phyloP scores from a whole-genome alignment of 2,797 vertebrate genomes.

The Rhynchonycteris naso region DNA sequence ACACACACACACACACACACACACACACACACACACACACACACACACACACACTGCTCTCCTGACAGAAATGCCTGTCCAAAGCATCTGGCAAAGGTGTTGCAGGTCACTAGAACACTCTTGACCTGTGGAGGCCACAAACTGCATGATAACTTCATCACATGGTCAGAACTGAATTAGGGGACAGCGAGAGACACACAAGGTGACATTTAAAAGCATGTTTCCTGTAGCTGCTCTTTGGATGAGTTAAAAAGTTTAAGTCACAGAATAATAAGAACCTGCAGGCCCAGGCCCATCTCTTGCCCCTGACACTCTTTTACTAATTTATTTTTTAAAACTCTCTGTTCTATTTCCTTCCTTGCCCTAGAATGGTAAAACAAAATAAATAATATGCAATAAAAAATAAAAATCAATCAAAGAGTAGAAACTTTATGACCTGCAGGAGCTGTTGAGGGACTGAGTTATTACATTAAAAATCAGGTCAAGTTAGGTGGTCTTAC shows the following conservation, averaged over 20 bases:
- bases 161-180: conserved; percentile 76
- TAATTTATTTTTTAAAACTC: background rate
- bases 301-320: background rate
- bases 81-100: conserved; percentile 73
- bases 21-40: background rate
- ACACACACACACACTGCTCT: background rate
- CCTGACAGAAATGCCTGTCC: conserved; percentile 73
- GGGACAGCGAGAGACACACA: conserved; percentile 71
- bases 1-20: background rate
- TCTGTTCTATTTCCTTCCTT: background rate
- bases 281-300: background rate
- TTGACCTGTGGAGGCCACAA: conserved; percentile 72
- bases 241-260: conserved; percentile 81
- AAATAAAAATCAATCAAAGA: background rate
- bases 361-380: background rate
- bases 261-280: conserved; percentile 79
- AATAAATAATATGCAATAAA: background rate
- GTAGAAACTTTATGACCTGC: background rate
- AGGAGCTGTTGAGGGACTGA: background rate
- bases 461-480: background rate
- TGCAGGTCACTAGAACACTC: conserved; percentile 76
- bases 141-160: conserved; percentile 78
- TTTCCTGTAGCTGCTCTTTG: conserved; percentile 54
- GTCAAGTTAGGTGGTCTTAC: background rate
- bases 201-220: conserved; percentile 77